Conservation (phyloP, 1,140 invertebrate genomes). For the Neodiprion lecontei region DNA sequence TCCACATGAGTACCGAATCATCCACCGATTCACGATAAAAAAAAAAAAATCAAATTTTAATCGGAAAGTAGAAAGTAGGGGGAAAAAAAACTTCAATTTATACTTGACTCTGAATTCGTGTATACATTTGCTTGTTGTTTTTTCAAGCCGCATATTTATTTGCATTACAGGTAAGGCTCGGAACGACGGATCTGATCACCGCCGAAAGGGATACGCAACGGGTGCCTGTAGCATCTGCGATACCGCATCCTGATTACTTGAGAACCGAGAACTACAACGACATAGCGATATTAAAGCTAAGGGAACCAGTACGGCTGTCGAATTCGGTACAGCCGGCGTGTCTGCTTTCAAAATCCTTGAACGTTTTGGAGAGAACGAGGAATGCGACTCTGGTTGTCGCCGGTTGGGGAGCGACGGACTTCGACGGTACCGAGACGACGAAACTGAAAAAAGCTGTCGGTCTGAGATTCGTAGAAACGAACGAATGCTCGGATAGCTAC, state of each 20-base stretch:
- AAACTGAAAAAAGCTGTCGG: constrained; percentile 44
- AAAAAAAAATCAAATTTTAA: neutral
- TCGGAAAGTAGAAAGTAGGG: too few relatives aligned
- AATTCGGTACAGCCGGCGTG: constrained; percentile 56
- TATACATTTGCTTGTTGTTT: neutral
- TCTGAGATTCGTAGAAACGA: constrained; percentile 37
- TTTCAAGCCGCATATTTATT: too few relatives aligned
- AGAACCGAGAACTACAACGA: constrained; percentile 58
- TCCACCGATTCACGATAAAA: neutral
- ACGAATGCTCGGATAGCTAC: constrained; percentile 35
- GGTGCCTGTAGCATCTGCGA: constrained; percentile 41
- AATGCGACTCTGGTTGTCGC: constrained; percentile 42
- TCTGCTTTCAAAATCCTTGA: constrained; percentile 48
- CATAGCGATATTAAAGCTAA: constrained; percentile 60
- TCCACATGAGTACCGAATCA: neutral
- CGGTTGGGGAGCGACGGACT: constrained; percentile 50
- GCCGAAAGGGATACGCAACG: constrained; percentile 37
- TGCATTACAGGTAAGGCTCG: constrained; percentile 47
- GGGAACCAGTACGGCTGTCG: constrained; percentile 37
- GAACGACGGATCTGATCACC: constrained; percentile 42
- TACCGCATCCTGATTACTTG: constrained; percentile 56
- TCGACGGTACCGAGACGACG: constrained; percentile 25
- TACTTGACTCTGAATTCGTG: neutral
- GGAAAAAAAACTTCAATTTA: neutral
- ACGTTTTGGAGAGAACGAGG: constrained; percentile 26